phyloP scores from a whole-genome alignment of 2,888 invertebrate species.

The Thysanoteuthis rhombus region DNA sequence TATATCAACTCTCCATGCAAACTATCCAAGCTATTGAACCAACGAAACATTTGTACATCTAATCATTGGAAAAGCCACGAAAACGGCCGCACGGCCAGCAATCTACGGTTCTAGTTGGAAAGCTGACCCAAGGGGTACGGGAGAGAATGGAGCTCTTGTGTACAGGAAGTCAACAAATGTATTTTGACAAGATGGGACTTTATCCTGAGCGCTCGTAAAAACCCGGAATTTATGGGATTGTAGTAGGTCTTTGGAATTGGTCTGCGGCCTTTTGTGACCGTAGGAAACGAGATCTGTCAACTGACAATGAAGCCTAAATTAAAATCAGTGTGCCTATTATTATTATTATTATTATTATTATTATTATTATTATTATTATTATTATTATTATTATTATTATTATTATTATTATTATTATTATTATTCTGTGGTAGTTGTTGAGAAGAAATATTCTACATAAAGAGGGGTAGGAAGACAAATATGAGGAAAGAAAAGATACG shows the following conservation, averaged over 20 bases:
- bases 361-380: neutral
- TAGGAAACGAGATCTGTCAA: neutral
- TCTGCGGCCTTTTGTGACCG: neutral
- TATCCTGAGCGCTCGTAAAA: neutral
- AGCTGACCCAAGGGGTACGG: neutral
- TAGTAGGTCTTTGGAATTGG: neutral
- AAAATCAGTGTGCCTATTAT: neutral
- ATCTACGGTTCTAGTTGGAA: neutral
- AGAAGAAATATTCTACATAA: too few relatives aligned
- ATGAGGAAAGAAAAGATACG: too few relatives aligned
- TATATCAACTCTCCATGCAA: too few relatives aligned
- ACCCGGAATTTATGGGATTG: neutral
- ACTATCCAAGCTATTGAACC: too few relatives aligned
- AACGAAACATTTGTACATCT: neutral
- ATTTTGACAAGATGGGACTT: neutral
- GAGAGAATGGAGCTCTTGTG: neutral
- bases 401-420: neutral
- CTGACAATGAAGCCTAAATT: neutral
- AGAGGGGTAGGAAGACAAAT: too few relatives aligned
- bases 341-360: neutral
- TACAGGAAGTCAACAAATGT: neutral
- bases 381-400: neutral
- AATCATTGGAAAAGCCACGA: neutral
- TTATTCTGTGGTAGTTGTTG: neutral
- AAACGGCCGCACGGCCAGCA: neutral